phyloP scores from a whole-genome alignment of 2,888 invertebrate species.

The Lithophane socia region DNA sequence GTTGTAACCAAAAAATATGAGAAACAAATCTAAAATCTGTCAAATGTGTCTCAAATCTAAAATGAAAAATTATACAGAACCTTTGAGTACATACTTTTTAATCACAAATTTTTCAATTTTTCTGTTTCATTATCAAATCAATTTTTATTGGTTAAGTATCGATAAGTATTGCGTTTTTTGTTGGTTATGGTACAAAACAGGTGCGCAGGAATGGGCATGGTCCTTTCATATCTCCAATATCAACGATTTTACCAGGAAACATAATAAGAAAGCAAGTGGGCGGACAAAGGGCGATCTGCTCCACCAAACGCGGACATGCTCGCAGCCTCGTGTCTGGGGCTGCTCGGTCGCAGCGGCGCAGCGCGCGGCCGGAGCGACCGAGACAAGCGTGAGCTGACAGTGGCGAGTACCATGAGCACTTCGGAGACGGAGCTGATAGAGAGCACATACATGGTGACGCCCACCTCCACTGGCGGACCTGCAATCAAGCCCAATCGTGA shows the following conservation, averaged over 20 bases:
- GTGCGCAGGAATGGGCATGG: slow-evolving; percentile 35
- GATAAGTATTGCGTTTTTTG: neutral
- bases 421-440: slow-evolving; percentile 99
- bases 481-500: slow-evolving; percentile 91
- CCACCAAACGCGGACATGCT: slow-evolving; percentile 89
- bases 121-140: neutral
- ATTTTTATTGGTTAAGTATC: neutral
- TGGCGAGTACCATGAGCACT: slow-evolving; percentile 98
- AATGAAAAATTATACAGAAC: neutral
- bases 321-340: slow-evolving; percentile 90
- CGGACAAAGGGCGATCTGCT: slow-evolving; percentile 87
- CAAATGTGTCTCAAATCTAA: too few species aligned
- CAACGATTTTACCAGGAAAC: slow-evolving; percentile 72
- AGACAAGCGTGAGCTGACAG: slow-evolving; percentile 88
- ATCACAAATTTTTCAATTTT: neutral
- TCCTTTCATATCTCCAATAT: slow-evolving; percentile 63
- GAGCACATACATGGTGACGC: slow-evolving; percentile 99
- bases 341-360: slow-evolving; percentile 88
- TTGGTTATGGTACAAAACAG: neutral
- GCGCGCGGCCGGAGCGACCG: slow-evolving; percentile 81
- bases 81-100: neutral
- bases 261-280: slow-evolving; percentile 89
- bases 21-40: neutral
- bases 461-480: slow-evolving; percentile 99
- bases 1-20: neutral